Evolutionary conservation across 2,888 invertebrate genomes (phyloP).

Genomic region (Pomacea canaliculata): DNA sequence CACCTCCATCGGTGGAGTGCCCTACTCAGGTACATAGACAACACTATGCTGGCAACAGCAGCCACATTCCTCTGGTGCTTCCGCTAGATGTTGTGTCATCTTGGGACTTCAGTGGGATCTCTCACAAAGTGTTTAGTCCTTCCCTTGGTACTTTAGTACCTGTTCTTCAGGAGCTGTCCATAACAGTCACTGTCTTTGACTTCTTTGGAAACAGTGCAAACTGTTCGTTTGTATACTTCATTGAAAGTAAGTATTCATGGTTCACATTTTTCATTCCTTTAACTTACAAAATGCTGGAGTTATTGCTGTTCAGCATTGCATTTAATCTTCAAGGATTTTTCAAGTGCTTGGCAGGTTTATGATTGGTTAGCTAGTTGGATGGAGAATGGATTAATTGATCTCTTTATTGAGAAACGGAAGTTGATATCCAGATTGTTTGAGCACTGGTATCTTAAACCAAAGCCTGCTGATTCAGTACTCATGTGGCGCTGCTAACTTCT

Average conservation of each 20-base stretch:
- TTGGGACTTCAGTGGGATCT: slow-evolving; percentile 33
- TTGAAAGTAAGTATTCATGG: slow-evolving; percentile 43
- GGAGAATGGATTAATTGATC: too few species aligned
- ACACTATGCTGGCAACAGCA: slow-evolving; percentile 24
- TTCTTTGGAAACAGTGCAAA: slow-evolving; percentile 38
- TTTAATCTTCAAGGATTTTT: too few species aligned
- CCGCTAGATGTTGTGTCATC: slow-evolving; percentile 25
- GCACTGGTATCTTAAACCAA: too few species aligned
- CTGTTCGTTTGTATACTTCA: slow-evolving; percentile 45
- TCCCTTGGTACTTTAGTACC: slow-evolving; percentile 19
- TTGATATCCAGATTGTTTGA: too few species aligned
- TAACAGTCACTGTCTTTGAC: slow-evolving; percentile 46
- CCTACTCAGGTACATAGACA: slow-evolving; percentile 35
- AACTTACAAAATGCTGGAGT: too few species aligned
- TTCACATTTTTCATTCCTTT: neutral
- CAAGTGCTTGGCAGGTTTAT: too few species aligned
- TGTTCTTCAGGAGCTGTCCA: slow-evolving; percentile 30
- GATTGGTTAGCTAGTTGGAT: too few species aligned
- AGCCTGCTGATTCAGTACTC: too few species aligned
- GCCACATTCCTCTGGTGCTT: slow-evolving; percentile 14
- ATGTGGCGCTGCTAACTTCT: too few species aligned
- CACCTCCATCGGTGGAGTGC: slow-evolving; percentile 47
- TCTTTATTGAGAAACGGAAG: too few species aligned
- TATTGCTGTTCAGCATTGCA: too few species aligned
- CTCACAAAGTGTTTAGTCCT: slow-evolving; percentile 21